Evolutionary conservation across 2,113 vertebrate species (phyloP).

Genomic region (Poeciliopsis occidentalis): DNA sequence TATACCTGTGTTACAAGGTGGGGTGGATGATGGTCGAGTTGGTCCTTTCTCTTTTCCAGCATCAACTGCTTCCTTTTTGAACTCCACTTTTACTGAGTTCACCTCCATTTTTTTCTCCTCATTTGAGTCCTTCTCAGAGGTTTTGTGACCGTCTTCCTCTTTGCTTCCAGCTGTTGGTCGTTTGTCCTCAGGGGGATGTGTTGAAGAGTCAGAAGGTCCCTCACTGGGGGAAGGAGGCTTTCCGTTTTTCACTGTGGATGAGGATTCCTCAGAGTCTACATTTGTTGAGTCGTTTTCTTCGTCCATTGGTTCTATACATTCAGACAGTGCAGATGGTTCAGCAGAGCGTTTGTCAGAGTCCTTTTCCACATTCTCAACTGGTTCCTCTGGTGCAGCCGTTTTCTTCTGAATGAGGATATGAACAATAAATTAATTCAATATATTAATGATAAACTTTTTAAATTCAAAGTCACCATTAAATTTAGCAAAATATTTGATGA

Average conservation of each 20-base stretch:
- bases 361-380: conserved; percentile 31
- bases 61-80: conserved; percentile 47
- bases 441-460: not conserved
- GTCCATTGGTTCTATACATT: conserved; percentile 62
- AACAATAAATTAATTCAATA: not conserved
- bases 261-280: conserved; percentile 72
- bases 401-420: conserved; percentile 47
- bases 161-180: conserved; percentile 58
- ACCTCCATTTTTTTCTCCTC: conserved; percentile 54
- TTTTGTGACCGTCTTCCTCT: conserved; percentile 33
- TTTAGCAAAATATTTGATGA: not conserved
- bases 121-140: conserved; percentile 40
- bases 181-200: conserved; percentile 11
- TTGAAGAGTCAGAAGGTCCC: conserved; percentile 48
- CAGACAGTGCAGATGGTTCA: conserved; percentile 27
- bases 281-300: conserved; percentile 76
- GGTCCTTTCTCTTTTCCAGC: conserved; percentile 31
- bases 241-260: conserved; percentile 39
- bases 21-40: conserved; percentile 68
- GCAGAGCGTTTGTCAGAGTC: conserved; percentile 36
- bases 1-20: conserved; percentile 71
- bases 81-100: conserved; percentile 48
- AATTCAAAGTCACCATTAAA: not conserved
- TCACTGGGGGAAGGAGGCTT: conserved; percentile 52
- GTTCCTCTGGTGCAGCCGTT: conserved; percentile 17